phyloP scores from a whole-genome alignment of 2,888 invertebrate genomes.

The Noctua janthe region DNA sequence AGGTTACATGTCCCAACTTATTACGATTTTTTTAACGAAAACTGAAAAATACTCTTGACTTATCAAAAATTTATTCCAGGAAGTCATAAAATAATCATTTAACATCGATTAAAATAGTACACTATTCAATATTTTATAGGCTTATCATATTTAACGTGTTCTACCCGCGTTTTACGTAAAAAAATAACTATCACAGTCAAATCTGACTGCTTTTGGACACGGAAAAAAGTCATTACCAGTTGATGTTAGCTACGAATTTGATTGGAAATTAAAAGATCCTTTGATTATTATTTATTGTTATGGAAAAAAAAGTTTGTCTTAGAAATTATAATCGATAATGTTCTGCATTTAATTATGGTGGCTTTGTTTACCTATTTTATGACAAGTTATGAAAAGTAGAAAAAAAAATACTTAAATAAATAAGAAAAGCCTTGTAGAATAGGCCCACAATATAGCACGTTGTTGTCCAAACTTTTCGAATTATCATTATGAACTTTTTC shows the following conservation, averaged over 20 bases:
- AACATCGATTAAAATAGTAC: neutral
- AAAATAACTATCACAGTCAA: slow-evolving; percentile 65
- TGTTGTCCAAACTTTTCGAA: neutral
- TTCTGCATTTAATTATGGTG: neutral
- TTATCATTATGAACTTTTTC: neutral
- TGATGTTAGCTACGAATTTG: slow-evolving; percentile 68
- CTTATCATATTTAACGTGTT: slow-evolving; percentile 29
- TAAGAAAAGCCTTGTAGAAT: neutral
- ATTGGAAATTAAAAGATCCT: slow-evolving; percentile 68
- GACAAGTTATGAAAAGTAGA: neutral
- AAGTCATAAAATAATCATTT: slow-evolving; percentile 14
- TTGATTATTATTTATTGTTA: slow-evolving; percentile 70
- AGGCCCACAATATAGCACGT: neutral
- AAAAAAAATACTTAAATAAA: neutral
- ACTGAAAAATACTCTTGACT: neutral
- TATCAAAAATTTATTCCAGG: slow-evolving; percentile 2
- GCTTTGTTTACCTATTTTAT: neutral
- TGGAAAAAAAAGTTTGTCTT: slow-evolving; percentile 50
- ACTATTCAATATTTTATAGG: slow-evolving; percentile 36
- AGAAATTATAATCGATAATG: slow-evolving; percentile 33
- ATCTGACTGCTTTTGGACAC: slow-evolving; percentile 71
- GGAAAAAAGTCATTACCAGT: slow-evolving; percentile 76
- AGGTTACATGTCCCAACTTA: neutral
- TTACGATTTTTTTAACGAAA: neutral
- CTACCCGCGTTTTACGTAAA: slow-evolving; percentile 48